Evolutionary conservation across 2,797 vertebrate genomes (phyloP).

Genomic region (Thripadectes ignobilis): DNA sequence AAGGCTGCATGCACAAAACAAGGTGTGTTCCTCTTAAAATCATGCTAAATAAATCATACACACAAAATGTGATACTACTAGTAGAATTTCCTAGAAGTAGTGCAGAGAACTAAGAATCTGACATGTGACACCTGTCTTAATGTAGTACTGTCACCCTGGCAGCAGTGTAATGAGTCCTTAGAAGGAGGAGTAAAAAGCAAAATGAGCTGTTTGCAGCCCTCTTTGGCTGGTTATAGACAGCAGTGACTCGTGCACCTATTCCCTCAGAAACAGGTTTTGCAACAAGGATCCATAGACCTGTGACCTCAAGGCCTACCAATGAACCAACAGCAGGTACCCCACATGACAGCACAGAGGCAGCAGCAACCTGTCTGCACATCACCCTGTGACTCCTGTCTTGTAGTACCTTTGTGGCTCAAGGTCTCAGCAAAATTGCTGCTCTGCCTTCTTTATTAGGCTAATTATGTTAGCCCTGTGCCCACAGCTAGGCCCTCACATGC

Average conservation of each 20-base stretch:
- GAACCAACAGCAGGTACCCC: not conserved
- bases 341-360: not conserved
- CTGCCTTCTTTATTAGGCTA: not conserved
- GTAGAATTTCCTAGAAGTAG: not conserved
- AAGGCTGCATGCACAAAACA: not conserved
- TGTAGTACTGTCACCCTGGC: not conserved
- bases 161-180: fast-evolving
- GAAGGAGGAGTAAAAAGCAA: not conserved
- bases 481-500: fast-evolving
- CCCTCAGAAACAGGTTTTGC: not conserved
- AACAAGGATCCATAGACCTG: not conserved
- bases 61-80: not conserved
- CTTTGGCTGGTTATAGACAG: not conserved
- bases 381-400: not conserved
- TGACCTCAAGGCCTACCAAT: not conserved
- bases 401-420: not conserved
- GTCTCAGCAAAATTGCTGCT: not conserved
- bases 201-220: not conserved
- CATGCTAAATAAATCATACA: not conserved
- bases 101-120: not conserved
- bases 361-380: not conserved
- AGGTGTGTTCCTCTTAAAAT: not conserved
- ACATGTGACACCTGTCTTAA: not conserved
- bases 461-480: not conserved
- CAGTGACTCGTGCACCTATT: fast-evolving